These are phyloP conservation scores for Cecidostiba fungosa DNA, from an alignment of 2,888 invertebrate species.

Conservation along the genomic window DNA sequence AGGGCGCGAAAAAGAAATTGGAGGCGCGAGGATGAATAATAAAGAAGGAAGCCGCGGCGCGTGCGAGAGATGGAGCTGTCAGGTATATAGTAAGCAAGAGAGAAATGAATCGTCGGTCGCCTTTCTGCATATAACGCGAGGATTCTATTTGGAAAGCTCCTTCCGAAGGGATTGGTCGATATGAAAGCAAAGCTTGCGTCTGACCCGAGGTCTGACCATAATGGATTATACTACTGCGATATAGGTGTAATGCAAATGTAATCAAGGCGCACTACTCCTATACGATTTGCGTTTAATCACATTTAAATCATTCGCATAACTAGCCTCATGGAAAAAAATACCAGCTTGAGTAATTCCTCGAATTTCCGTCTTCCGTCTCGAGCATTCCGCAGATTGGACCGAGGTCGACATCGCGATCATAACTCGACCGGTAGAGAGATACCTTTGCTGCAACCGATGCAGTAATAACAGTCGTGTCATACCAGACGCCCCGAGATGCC, in stretches of 20 bases:
- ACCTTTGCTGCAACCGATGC: neutral
- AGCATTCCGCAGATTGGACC: neutral
- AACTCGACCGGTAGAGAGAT: neutral
- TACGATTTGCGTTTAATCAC: neutral
- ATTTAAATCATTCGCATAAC: neutral
- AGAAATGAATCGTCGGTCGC: slow-evolving; percentile 72
- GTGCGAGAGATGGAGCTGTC: slow-evolving; percentile 76
- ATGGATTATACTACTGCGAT: neutral
- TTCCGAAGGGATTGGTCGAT: neutral
- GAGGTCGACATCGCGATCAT: neutral
- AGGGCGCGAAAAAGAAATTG: slow-evolving; percentile 52
- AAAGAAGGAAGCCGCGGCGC: slow-evolving; percentile 33
- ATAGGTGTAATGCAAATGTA: neutral
- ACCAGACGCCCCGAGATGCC: slow-evolving; percentile 21
- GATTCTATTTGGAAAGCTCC: neutral
- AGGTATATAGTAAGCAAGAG: slow-evolving; percentile 56
- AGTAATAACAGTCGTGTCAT: slow-evolving; percentile 4
- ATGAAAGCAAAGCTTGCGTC: neutral
- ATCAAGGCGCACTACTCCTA: neutral
- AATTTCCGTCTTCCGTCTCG: neutral
- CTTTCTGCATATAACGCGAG: neutral
- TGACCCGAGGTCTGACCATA: too few relatives aligned
- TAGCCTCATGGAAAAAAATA: neutral
- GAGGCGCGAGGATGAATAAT: slow-evolving; percentile 61
- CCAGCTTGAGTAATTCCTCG: neutral